Base-by-base conservation (phyloP, 1,140 invertebrate genomes). In the Lamellibrachia luymesi region DNA sequence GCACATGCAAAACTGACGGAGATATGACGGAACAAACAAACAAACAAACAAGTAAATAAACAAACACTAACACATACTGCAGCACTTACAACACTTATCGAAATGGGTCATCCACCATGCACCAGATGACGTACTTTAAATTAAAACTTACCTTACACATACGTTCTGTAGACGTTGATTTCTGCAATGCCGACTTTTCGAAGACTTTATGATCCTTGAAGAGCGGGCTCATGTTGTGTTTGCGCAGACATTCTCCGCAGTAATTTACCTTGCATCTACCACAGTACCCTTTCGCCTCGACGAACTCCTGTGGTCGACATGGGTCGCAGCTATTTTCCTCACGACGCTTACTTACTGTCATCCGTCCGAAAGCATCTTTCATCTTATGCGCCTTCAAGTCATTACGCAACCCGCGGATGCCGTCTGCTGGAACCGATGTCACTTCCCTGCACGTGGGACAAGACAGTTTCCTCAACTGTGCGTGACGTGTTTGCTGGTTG, bases 361-460 rank as follows among this genome's bases (percentile, higher is more conserved):
- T 93, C 38, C 52, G 92, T 56, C 89, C 64, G 50, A 93, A 91
- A 13, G 92, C 25, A 25, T 93, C 91, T 51, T 93, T 92, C n/a
- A 93, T 93, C 89, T 93, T 92, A 13, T 92, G 38, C 5, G 92
- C 92, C 92, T 93, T 93, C 91, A 93, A 93, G 92, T 93, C 93
- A 38, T 89, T 93, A 91, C 92, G 92, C 50, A 93, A 92, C 38
- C 93, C 93, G 50, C 4, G n/a, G 10, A 92, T 92, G n/a, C 93
- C 93, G 56, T 89, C 91, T 4, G 17, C 50, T 38, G 93, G 93
- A 52, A 92, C 52, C 2, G 93, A 27, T 25, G 93, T 93, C 91
- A 93, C 52, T 17, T 93, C 93, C 25, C 93, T 22, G 92, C 93
- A 93, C 25, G 91, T 93, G 22, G 93, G 93, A 56, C 93, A 93